These are phyloP conservation scores for Drosophila helvetica DNA, from an alignment of 2,888 invertebrate species.

Conservation along the genomic window DNA sequence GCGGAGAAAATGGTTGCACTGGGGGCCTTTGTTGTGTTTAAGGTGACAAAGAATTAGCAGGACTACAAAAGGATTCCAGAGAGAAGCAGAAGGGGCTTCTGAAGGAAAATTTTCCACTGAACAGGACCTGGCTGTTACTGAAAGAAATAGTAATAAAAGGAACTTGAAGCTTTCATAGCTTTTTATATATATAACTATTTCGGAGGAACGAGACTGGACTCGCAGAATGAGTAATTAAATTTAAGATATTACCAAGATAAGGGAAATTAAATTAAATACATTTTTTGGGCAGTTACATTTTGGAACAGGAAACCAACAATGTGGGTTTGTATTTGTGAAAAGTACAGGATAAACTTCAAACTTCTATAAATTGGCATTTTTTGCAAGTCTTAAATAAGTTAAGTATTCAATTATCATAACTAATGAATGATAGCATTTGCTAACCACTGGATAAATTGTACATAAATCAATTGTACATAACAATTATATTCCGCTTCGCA, in stretches of 20 bases:
- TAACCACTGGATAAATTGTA: too few relatives aligned
- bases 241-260: not conserved
- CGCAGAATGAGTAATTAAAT: not conserved
- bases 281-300: not conserved
- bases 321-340: too few relatives aligned
- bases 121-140: not conserved
- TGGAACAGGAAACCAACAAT: too few relatives aligned
- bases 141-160: not conserved
- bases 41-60: slow-evolving; percentile 74
- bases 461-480: too few relatives aligned
- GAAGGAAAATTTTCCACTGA: slow-evolving; percentile 12
- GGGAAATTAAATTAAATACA: not conserved
- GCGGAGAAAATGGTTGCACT: slow-evolving; percentile 19
- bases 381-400: too few relatives aligned
- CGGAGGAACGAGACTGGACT: not conserved
- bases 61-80: slow-evolving; percentile 35
- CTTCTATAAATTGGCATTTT: too few relatives aligned
- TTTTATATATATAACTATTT: not conserved
- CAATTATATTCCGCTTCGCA: too few relatives aligned
- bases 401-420: too few relatives aligned
- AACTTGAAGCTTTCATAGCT: too few relatives aligned
- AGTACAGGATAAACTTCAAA: too few relatives aligned
- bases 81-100: not conserved
- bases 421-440: too few relatives aligned
- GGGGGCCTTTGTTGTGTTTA: slow-evolving; percentile 44